phyloP scores from a whole-genome alignment of 2,888 invertebrate species.

The Drosophila longiperda region DNA sequence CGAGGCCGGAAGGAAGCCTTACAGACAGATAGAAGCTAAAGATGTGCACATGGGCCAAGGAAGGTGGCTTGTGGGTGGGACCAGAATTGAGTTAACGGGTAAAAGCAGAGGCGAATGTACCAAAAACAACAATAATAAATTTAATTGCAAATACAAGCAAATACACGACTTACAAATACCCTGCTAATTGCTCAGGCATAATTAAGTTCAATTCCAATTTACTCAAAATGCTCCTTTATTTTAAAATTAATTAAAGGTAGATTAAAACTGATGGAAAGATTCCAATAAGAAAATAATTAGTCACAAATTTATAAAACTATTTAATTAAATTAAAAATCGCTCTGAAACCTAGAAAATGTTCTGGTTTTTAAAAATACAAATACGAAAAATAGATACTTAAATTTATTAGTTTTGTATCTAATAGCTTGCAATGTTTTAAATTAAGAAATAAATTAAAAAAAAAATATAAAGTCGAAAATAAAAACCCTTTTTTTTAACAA shows the following conservation, averaged over 20 bases:
- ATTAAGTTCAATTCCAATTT: background rate
- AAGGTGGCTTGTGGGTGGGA: background rate
- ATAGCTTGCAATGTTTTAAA: background rate
- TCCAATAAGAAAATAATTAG: background rate
- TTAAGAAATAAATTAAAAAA: too few species aligned
- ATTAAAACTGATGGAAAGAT: background rate
- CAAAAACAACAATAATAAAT: background rate
- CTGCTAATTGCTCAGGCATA: background rate
- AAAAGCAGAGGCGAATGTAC: background rate
- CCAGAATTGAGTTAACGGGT: background rate
- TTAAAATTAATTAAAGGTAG: background rate
- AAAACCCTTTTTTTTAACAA: background rate
- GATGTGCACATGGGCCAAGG: conserved; percentile 49
- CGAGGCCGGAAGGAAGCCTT: conserved; percentile 76
- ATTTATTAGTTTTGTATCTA: background rate
- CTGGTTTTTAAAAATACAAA: background rate
- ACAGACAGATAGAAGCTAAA: conserved; percentile 79
- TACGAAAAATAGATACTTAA: background rate
- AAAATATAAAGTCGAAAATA: too few species aligned
- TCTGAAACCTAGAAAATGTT: background rate
- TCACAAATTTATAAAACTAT: background rate
- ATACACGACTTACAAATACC: background rate
- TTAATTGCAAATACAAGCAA: background rate
- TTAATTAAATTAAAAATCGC: background rate
- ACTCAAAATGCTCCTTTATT: background rate